Evolutionary conservation across 2,888 invertebrate species (phyloP).

Genomic region (Congeria kusceri): DNA sequence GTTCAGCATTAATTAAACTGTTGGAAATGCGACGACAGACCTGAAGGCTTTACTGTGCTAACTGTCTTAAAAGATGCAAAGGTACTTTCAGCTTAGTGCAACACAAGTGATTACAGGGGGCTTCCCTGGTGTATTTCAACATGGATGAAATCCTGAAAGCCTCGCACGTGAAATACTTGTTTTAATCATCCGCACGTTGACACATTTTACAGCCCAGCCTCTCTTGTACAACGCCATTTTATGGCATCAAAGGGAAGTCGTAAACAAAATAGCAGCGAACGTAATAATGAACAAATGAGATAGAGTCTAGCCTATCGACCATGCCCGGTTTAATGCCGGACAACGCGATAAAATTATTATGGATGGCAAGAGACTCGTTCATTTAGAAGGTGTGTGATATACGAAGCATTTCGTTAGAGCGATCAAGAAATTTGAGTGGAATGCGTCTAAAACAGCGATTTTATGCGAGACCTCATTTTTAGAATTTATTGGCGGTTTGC

Average conservation of each 20-base stretch:
- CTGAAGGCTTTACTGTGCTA: too few species aligned
- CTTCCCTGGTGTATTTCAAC: background rate
- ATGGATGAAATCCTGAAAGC: constrained; percentile 36
- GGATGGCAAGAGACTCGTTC: constrained; percentile 24
- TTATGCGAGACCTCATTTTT: too few species aligned
- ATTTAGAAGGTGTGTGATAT: constrained; percentile 24
- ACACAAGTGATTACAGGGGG: too few species aligned
- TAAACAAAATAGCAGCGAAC: constrained; percentile 42
- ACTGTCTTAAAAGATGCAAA: too few species aligned
- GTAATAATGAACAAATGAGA: constrained; percentile 37
- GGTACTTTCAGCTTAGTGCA: too few species aligned
- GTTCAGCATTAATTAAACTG: too few species aligned
- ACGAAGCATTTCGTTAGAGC: constrained; percentile 10
- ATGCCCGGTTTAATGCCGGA: constrained; percentile 31
- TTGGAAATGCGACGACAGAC: too few species aligned
- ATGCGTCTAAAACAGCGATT: too few species aligned
- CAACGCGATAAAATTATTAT: constrained; percentile 39
- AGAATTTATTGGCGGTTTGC: too few species aligned
- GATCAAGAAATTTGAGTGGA: too few species aligned
- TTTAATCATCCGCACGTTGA: constrained; percentile 39
- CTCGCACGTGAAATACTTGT: constrained; percentile 35
- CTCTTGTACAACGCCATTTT: constrained; percentile 39
- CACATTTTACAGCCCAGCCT: constrained; percentile 28
- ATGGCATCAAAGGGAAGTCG: constrained; percentile 46
- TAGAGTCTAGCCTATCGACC: constrained; percentile 28